Percentiles rank a stretch among this genome's conserved stretches.
These are phyloP conservation scores for Paradoxurus hermaphroditus DNA, from an alignment of 2,113 vertebrate genomes.

Conservation along the genomic window DNA sequence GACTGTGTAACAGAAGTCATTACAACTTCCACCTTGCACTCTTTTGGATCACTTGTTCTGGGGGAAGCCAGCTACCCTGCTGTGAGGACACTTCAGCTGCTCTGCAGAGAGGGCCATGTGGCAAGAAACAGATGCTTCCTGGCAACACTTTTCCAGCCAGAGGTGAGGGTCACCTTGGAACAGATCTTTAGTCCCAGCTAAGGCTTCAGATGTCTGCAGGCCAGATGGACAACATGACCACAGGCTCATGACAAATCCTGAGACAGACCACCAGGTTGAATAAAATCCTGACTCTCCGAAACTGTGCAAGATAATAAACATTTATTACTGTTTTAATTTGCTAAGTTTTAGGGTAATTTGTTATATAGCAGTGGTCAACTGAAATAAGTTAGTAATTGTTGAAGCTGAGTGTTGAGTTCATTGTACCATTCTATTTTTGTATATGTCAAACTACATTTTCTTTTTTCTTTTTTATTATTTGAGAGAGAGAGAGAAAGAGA, in stretches of 20 bases:
- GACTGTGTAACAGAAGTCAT: not conserved
- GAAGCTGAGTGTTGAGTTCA: not conserved
- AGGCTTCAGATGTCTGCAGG: not conserved
- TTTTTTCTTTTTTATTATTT: no score
- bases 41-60: not conserved
- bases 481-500: no score
- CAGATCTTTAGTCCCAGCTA: not conserved
- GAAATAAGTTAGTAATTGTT: not conserved
- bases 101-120: not conserved
- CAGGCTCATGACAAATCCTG: not conserved
- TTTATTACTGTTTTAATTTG: not conserved
- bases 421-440: not conserved
- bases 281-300: not conserved
- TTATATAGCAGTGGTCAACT: not conserved
- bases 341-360: not conserved
- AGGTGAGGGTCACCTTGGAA: not conserved
- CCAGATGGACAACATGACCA: not conserved
- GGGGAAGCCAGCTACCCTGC: not conserved
- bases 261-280: not conserved
- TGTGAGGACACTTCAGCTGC: not conserved
- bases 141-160: not conserved
- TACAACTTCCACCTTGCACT: not conserved
- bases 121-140: not conserved
- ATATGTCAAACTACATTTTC: not conserved
- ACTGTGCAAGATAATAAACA: not conserved